A percentile compares a stretch with the other conserved stretches of the same genome.
phyloP scores from a whole-genome alignment of 2,113 vertebrate genomes.

The Phyllostomus hastatus region DNA sequence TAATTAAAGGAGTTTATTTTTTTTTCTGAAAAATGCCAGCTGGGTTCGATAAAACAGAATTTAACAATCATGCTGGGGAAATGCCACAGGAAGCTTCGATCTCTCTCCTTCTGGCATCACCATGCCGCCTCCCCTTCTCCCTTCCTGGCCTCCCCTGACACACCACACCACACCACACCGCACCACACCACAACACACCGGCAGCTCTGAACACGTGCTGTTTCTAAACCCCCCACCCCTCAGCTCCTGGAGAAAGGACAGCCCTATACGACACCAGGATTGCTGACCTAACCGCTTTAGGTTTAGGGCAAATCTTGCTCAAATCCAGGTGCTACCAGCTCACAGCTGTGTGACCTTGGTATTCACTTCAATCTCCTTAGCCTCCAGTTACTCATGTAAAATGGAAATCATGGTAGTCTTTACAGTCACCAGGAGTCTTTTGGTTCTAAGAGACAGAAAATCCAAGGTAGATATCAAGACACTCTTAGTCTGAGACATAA shows the following conservation, averaged over 20 bases:
- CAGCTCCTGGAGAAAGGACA: not conserved
- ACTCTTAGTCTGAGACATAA: not conserved
- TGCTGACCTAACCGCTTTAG: not conserved
- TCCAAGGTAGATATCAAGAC: not conserved
- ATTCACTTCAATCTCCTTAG: not conserved
- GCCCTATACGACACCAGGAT: not conserved
- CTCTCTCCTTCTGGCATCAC: slow-evolving; percentile 37
- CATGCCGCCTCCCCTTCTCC: not conserved
- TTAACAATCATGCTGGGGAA: slow-evolving; percentile 25
- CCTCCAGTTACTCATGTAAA: not conserved
- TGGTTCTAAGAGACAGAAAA: not conserved
- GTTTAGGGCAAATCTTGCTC: not conserved
- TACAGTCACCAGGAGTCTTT: not conserved
- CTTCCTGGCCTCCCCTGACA: not conserved
- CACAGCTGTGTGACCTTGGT: not conserved
- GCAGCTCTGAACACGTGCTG: not conserved
- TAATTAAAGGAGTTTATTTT: not conserved
- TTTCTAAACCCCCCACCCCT: not conserved
- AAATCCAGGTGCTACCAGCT: not conserved
- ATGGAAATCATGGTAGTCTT: not conserved
- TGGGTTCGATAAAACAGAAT: slow-evolving; percentile 61
- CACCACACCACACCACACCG: not conserved
- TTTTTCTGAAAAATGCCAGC: slow-evolving; percentile 36
- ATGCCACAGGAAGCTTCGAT: slow-evolving; percentile 14
- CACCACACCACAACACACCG: not conserved